Evolutionary conservation across 2,888 invertebrate species (phyloP).

Genomic region (Seira musarum): DNA sequence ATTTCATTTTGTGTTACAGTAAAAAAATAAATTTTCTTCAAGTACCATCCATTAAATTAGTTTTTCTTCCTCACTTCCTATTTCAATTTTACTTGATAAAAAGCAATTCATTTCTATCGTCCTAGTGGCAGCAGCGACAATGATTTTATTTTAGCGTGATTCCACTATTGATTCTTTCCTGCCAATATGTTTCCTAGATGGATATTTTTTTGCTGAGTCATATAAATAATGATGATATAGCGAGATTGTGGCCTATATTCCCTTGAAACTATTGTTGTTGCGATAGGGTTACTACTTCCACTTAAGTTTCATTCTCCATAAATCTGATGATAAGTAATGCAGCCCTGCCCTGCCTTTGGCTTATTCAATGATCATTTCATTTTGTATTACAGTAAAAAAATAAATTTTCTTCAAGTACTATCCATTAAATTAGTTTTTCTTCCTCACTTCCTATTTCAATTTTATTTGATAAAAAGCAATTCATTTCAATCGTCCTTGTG

Average conservation of each 20-base stretch:
- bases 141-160: no score
- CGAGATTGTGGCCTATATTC: background rate
- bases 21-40: background rate
- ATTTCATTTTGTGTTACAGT: background rate
- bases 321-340: constrained; percentile 22
- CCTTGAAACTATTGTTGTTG: background rate
- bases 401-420: background rate
- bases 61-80: background rate
- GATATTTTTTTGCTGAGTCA: no score
- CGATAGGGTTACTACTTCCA: background rate
- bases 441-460: background rate
- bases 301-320: constrained; percentile 24
- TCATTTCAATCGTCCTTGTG: no score
- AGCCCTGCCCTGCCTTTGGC: no score
- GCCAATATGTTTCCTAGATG: no score
- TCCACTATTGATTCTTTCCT: no score
- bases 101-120: no score
- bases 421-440: background rate
- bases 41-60: background rate
- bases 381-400: background rate
- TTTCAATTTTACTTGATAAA: background rate
- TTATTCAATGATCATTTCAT: background rate
- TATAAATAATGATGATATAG: constrained; percentile 4
- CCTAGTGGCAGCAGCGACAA: no score
- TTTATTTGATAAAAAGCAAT: background rate